Conservation (phyloP, 2,113 vertebrate species). For the Okapia johnstoni region DNA sequence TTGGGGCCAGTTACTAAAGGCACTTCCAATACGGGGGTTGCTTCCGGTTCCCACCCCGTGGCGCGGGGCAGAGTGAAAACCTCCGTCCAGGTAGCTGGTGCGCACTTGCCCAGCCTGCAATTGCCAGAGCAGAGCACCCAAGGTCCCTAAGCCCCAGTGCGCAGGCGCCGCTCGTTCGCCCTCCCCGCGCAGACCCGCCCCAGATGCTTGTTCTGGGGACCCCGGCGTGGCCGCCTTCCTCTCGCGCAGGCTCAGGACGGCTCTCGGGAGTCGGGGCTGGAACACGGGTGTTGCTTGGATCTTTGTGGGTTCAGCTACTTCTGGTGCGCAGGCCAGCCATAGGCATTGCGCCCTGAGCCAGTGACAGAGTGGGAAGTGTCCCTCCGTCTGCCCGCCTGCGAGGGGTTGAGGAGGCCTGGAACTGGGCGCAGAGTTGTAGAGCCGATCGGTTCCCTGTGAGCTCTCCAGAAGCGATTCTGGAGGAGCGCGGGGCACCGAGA, state of each 20-base stretch:
- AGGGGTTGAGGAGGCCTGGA: neutral
- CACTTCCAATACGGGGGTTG: too few relatives aligned
- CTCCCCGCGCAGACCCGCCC: neutral
- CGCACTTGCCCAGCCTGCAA: fast-evolving
- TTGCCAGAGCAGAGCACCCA: fast-evolving
- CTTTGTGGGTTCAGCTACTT: neutral
- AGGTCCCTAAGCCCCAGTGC: fast-evolving
- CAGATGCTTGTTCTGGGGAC: fast-evolving
- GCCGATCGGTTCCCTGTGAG: neutral
- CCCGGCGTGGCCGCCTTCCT: fast-evolving
- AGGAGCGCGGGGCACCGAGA: neutral
- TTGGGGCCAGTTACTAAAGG: neutral
- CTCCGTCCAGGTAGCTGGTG: fast-evolving
- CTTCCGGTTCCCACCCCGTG: neutral
- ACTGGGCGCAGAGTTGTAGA: neutral
- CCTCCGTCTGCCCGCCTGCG: neutral
- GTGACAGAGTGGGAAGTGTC: neutral
- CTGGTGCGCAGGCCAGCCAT: fast-evolving
- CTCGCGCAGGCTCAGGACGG: neutral
- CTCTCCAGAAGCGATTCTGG: neutral
- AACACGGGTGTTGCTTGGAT: fast-evolving
- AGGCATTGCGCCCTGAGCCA: fast-evolving
- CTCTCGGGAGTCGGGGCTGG: fast-evolving
- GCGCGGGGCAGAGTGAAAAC: fast-evolving
- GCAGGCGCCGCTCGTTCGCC: neutral